These are phyloP conservation scores for Ophiodon elongatus DNA, from an alignment of 2,113 vertebrate genomes.

Conservation along the genomic window DNA sequence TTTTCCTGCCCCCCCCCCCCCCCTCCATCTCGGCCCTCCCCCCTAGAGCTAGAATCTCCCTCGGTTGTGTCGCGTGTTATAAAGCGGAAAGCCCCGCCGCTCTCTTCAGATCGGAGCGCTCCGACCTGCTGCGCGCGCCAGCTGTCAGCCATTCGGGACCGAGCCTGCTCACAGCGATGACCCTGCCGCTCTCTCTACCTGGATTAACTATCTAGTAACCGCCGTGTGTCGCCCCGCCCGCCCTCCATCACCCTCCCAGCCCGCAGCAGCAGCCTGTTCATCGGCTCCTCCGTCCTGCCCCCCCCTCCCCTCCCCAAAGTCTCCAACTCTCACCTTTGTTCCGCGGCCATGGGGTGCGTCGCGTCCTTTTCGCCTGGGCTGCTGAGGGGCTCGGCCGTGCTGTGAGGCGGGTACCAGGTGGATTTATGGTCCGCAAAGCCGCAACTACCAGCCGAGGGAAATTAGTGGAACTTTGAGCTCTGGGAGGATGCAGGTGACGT, in stretches of 20 bases:
- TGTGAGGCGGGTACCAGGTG: slow-evolving; percentile 90
- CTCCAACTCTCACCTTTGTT: slow-evolving; percentile 83
- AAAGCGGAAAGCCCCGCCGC: slow-evolving; percentile 74
- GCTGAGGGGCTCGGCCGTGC: slow-evolving; percentile 86
- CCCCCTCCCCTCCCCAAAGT: not conserved
- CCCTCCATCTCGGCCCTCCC: slow-evolving; percentile 13
- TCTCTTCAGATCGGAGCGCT: slow-evolving; percentile 68
- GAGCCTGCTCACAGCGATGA: slow-evolving; percentile 72
- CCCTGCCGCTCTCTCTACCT: slow-evolving; percentile 72
- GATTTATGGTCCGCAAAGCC: slow-evolving; percentile 94
- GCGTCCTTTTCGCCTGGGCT: slow-evolving; percentile 89
- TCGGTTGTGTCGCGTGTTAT: slow-evolving; percentile 75
- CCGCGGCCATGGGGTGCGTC: slow-evolving; percentile 90
- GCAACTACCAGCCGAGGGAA: slow-evolving; percentile 88
- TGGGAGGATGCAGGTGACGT: slow-evolving; percentile 94
- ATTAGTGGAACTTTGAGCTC: slow-evolving; percentile 92
- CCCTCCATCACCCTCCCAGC: not conserved
- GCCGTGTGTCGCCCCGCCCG: slow-evolving; percentile 34
- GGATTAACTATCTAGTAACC: slow-evolving; percentile 87
- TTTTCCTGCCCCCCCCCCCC: not conserved
- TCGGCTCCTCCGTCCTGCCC: slow-evolving; percentile 12
- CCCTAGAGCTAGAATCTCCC: slow-evolving; percentile 62
- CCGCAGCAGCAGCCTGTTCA: slow-evolving; percentile 15
- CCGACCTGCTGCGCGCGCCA: slow-evolving; percentile 32
- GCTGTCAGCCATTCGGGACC: slow-evolving; percentile 39